These are phyloP conservation scores for Patella depressa DNA, from an alignment of 2,888 invertebrate species.

Conservation along the genomic window DNA sequence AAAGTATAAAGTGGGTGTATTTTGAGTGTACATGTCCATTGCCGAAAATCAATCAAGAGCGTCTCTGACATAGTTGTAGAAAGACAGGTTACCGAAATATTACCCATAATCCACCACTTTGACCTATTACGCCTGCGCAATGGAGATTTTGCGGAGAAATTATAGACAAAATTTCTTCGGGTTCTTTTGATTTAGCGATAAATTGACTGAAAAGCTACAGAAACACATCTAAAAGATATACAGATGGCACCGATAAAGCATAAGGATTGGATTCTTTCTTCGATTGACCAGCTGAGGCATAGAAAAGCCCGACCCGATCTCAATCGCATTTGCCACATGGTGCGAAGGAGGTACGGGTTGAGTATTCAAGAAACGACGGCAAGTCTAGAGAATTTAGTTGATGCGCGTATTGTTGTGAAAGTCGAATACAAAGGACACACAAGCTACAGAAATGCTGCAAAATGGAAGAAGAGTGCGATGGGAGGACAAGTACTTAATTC, in stretches of 20 bases:
- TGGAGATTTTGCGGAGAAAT: constrained; percentile 6
- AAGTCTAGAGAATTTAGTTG: constrained; percentile 82
- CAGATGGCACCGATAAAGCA: constrained; percentile 36
- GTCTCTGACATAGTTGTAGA: constrained; percentile 3
- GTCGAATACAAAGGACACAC: constrained; percentile 89
- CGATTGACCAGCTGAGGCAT: constrained; percentile 85
- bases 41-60: constrained; percentile 6
- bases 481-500: constrained; percentile 48
- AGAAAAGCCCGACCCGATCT: constrained; percentile 88
- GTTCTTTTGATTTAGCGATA: not conserved
- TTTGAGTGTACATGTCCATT: too few relatives aligned
- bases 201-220: not conserved
- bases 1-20: too few relatives aligned
- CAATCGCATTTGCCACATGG: constrained; percentile 84
- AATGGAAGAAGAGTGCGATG: constrained; percentile 76
- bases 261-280: constrained; percentile 83
- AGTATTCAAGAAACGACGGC: constrained; percentile 75
- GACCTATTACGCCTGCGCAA: not conserved
- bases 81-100: not conserved
- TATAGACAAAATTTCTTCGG: not conserved
- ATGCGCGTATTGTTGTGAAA: constrained; percentile 82
- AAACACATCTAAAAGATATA: not conserved
- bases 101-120: not conserved
- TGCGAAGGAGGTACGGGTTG: constrained; percentile 81
- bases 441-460: constrained; percentile 86